A percentile compares a stretch with the other conserved stretches of the same genome.
These are phyloP conservation scores for Heterochromis multidens DNA, from an alignment of 2,113 vertebrate species.

Conservation along the genomic window DNA sequence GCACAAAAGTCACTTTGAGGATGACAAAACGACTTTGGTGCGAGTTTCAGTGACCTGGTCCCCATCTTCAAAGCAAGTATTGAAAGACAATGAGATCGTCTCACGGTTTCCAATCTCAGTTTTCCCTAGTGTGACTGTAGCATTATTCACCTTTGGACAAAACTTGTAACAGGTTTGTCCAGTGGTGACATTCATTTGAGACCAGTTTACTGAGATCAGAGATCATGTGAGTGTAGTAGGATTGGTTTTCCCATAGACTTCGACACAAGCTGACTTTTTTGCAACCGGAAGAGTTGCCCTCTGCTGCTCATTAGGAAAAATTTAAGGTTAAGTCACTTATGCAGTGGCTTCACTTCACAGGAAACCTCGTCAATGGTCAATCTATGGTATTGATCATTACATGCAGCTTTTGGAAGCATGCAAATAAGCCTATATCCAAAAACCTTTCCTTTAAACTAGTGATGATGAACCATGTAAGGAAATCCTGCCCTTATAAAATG, in stretches of 20 bases:
- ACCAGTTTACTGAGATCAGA: neutral
- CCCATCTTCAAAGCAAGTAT: neutral
- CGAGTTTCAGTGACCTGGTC: neutral
- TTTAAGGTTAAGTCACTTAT: neutral
- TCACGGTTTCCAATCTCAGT: neutral
- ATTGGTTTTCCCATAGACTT: neutral
- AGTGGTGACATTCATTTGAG: neutral
- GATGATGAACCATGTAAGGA: neutral
- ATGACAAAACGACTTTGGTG: fast-evolving
- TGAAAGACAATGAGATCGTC: neutral
- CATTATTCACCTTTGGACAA: neutral
- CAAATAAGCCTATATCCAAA: neutral
- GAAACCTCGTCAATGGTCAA: neutral
- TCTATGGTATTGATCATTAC: neutral
- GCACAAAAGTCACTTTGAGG: neutral
- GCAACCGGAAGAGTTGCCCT: neutral
- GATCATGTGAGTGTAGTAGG: neutral
- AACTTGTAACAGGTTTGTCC: neutral
- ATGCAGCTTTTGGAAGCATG: neutral
- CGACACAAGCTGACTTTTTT: neutral
- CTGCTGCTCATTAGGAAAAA: neutral
- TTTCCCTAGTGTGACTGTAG: neutral
- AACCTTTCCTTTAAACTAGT: neutral
- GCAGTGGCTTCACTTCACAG: neutral
- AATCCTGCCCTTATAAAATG: neutral